Base-by-base conservation (phyloP, 2,888 invertebrate genomes). In the Pecten maximus region DNA sequence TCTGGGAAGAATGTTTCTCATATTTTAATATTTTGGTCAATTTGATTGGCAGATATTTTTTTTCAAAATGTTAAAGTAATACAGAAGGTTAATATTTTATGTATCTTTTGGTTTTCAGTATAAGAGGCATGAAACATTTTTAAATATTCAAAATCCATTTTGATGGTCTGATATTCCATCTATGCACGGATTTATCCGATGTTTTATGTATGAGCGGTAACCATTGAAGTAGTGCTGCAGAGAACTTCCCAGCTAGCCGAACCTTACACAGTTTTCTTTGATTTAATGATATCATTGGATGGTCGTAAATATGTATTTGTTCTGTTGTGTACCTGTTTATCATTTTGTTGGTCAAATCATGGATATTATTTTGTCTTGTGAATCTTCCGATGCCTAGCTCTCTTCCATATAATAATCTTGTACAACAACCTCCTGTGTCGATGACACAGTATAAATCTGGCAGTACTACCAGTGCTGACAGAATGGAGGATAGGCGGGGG, bases 71-170 rank as follows among this genome's bases (percentile, higher is more conserved):
- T 54, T 19, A 54, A 8, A 6, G 35, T 74, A 35, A 12, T 28
- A 28, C 10, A 74, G 10, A 6, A 35, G 74, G 28, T 74, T 74
- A 15, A 23, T 23, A 35, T 74, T 28, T 28, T 74, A 35, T 60
- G 60, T 60, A n/a, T 23, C 60, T 23, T 74, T n/a, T n/a, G n/a
- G n/a, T n/a, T n/a, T n/a, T 54, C 2, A 54, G 19, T 23, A 3
- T 23, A 19, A 54, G 54, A 54, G n/a, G n/a, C n/a, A 54, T 19
- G 54, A 54, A 23, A 54, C 19, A 15, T 23, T 19, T 54, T 54
- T 54, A 19, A 54, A 54, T n/a, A 54, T 74, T 74, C 28, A 74
- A 54, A 74, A 74, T 74, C 74, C 35, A 74, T 74, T 74, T 74
- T 8, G 74, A 74, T 28, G n/a, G 28, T 74, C 74, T 74, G 74